phyloP scores from a whole-genome alignment of 2,797 vertebrate genomes.

The Parauchenoglanis ngamensis region DNA sequence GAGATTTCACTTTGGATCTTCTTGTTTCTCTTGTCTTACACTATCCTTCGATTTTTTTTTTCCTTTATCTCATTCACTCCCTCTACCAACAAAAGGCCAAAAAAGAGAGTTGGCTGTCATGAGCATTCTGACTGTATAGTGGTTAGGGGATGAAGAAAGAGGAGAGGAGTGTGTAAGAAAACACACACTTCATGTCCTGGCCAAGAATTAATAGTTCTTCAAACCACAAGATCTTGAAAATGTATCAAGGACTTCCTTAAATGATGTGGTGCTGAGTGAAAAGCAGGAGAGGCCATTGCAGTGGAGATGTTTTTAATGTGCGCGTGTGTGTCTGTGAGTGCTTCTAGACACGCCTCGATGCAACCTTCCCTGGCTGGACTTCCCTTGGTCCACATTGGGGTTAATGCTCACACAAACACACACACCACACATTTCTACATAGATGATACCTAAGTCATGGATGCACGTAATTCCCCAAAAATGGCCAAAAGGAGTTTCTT shows the following conservation, averaged over 20 bases:
- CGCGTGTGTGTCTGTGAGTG: conserved; percentile 71
- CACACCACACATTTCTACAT: not conserved
- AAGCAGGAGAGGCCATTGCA: conserved; percentile 71
- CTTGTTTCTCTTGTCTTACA: not conserved
- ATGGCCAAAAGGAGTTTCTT: conserved; percentile 69
- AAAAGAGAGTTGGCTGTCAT: conserved; percentile 71
- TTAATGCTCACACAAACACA: conserved; percentile 7
- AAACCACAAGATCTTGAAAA: conserved; percentile 79
- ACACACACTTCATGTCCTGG: conserved; percentile 64
- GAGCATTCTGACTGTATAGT: conserved; percentile 51
- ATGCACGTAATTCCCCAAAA: conserved; percentile 66
- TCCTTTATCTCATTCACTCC: not conserved
- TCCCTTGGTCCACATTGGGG: conserved; percentile 25
- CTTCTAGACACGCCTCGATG: conserved; percentile 59
- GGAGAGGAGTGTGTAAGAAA: conserved; percentile 49
- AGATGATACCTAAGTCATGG: conserved; percentile 15
- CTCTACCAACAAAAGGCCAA: conserved; percentile 53
- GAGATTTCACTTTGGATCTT: not conserved
- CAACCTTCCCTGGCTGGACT: conserved; percentile 64
- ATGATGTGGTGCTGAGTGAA: conserved; percentile 86
- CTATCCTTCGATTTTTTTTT: not conserved
- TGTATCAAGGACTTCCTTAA: conserved; percentile 76
- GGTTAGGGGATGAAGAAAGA: conserved; percentile 26
- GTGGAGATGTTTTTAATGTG: conserved; percentile 62
- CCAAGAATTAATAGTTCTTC: conserved; percentile 80